phyloP scores from a whole-genome alignment of 2,888 invertebrate genomes.

The Galeruca laticollis region DNA sequence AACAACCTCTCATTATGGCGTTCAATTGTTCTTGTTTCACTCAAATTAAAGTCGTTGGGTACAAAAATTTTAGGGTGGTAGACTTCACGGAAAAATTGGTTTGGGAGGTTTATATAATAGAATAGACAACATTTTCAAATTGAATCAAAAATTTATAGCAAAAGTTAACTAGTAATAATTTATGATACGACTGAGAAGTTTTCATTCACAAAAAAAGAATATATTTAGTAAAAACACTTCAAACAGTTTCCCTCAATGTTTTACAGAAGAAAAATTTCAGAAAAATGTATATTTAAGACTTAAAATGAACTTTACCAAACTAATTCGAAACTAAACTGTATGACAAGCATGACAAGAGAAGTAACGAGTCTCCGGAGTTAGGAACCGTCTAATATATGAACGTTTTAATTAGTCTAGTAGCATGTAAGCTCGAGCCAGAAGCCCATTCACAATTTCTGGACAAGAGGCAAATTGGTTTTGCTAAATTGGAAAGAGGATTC shows the following conservation, averaged over 20 bases:
- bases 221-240: too few relatives aligned
- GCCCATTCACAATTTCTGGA: conserved; percentile 36
- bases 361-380: conserved; percentile 39
- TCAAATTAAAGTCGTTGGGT: background rate
- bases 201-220: too few relatives aligned
- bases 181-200: too few relatives aligned
- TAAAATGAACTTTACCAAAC: conserved; percentile 26
- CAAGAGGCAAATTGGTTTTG: conserved; percentile 38
- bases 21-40: conserved; percentile 4
- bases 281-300: conserved; percentile 12
- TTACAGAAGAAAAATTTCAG: background rate
- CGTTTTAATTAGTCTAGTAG: conserved; percentile 43
- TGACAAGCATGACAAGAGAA: conserved; percentile 33
- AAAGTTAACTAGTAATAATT: too few relatives aligned
- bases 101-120: too few relatives aligned
- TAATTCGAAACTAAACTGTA: conserved; percentile 30
- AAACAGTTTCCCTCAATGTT: too few relatives aligned
- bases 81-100: too few relatives aligned
- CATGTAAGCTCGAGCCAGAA: conserved; percentile 29
- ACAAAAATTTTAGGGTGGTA: too few relatives aligned
- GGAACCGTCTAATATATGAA: conserved; percentile 37
- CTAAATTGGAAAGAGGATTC: conserved; percentile 38
- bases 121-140: too few relatives aligned
- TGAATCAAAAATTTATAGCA: too few relatives aligned
- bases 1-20: conserved; percentile 10